Evolutionary conservation across 2,113 vertebrate genomes (phyloP).

Genomic region (Gallinago jamesoni): DNA sequence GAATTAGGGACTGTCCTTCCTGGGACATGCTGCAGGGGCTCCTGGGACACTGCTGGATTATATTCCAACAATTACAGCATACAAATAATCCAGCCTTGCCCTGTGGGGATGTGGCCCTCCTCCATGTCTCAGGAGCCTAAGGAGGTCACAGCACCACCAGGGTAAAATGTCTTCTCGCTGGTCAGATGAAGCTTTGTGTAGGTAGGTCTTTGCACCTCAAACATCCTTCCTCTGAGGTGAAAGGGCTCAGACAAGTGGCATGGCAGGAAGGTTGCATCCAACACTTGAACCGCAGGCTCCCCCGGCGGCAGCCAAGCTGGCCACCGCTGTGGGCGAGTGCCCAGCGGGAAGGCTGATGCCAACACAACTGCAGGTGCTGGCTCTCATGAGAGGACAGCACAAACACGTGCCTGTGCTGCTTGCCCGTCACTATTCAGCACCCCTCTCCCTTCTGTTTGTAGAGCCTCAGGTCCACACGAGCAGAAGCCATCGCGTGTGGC

Average conservation of each 20-base stretch:
- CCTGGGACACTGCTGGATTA: background rate
- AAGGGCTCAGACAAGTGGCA: background rate
- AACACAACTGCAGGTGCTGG: background rate
- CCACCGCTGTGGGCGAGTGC: background rate
- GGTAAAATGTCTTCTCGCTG: background rate
- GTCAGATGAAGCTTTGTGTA: background rate
- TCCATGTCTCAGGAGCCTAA: background rate
- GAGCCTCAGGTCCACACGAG: background rate
- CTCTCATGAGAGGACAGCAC: background rate
- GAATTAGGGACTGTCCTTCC: background rate
- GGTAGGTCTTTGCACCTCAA: background rate
- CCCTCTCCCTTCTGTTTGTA: background rate
- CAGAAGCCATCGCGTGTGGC: rapidly evolving
- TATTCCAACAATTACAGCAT: background rate
- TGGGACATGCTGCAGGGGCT: background rate
- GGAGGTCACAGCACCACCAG: background rate
- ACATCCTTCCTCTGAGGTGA: background rate
- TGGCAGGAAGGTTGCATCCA: background rate
- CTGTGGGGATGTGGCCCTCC: background rate
- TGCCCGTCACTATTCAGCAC: background rate
- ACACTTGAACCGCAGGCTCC: background rate
- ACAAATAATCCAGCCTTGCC: background rate
- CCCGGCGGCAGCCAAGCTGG: background rate
- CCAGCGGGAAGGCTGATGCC: background rate
- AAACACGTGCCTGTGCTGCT: background rate